Conservation (phyloP, 1,140 invertebrate species). For the Neodiprion pinetum region DNA sequence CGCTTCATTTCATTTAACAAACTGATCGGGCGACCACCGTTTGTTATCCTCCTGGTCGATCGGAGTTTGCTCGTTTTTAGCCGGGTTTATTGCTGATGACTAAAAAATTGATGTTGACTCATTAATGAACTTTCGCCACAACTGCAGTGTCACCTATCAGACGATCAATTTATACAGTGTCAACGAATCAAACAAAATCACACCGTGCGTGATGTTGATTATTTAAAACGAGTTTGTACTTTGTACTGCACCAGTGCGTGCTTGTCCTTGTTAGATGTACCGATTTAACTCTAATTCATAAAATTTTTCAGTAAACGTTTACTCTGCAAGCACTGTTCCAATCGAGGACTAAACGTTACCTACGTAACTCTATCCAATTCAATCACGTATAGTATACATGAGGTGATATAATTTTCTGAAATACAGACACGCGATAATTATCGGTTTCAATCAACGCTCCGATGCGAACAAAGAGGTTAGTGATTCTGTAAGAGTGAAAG, state of each 20-base stretch:
- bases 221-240: neutral
- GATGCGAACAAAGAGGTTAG: no score
- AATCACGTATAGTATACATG: no score
- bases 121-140: conserved; percentile 37
- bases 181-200: neutral
- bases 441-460: no score
- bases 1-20: conserved; percentile 56
- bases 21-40: conserved; percentile 26
- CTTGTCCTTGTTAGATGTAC: neutral
- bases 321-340: no score
- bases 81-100: conserved; percentile 54
- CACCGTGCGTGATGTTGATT: neutral
- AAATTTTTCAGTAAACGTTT: no score
- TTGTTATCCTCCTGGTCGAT: neutral
- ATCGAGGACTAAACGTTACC: no score
- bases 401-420: no score
- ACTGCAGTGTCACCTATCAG: neutral
- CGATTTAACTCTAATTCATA: neutral
- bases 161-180: neutral
- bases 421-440: no score
- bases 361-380: no score
- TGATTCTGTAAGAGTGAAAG: no score
- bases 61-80: conserved; percentile 40
- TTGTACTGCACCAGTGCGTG: neutral
- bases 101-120: conserved; percentile 50